A percentile compares a stretch with the other conserved stretches of the same genome.
Conservation (phyloP, 1,140 invertebrate species). For the Harlomillsia oculata region DNA sequence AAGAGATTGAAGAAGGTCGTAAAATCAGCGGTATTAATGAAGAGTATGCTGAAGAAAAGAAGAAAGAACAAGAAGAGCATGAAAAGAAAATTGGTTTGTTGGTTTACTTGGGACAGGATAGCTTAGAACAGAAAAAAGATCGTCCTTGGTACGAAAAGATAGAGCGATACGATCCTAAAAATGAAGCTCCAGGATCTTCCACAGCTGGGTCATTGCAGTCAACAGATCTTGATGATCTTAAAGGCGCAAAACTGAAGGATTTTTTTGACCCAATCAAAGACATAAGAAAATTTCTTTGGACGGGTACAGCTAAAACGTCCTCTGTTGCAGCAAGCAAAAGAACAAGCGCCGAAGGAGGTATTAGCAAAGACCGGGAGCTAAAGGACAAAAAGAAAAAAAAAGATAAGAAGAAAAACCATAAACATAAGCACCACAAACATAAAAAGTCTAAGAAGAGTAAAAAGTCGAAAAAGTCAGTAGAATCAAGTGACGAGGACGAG, state of each 20-base stretch:
- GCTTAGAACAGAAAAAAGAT: conserved; percentile 69
- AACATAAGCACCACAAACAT: conserved; percentile 42
- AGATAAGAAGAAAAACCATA: conserved; percentile 37
- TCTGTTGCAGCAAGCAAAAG: conserved; percentile 37
- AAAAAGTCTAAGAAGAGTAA: conserved; percentile 40
- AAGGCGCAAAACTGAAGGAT: conserved; percentile 37
- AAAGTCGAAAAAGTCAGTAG: conserved; percentile 41
- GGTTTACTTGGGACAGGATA: conserved; percentile 90
- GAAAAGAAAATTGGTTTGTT: conserved; percentile 95
- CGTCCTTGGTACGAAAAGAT: conserved; percentile 71
- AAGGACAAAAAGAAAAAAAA: conserved; percentile 20
- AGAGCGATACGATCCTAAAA: conserved; percentile 41
- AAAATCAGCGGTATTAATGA: conserved; percentile 54
- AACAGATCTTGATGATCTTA: conserved; percentile 38
- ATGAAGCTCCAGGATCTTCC: conserved; percentile 41
- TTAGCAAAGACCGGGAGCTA: conserved; percentile 1
- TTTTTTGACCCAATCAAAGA: conserved; percentile 62
- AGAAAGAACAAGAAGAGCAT: conserved; percentile 88
- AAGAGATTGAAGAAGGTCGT: conserved; percentile 67
- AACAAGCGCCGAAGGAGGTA: conserved; percentile 38
- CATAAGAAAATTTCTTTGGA: conserved; percentile 51
- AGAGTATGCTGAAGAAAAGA: conserved; percentile 83
- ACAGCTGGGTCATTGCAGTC: background rate
- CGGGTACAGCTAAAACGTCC: conserved; percentile 32
- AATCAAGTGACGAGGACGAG: conserved; percentile 34